A percentile compares a stretch with the other conserved stretches of the same genome.
These are phyloP conservation scores for Haliclystus octoradiatus DNA, from an alignment of 30 jellyfish, hydroid and myxozoan genomes.

Conservation along the genomic window DNA sequence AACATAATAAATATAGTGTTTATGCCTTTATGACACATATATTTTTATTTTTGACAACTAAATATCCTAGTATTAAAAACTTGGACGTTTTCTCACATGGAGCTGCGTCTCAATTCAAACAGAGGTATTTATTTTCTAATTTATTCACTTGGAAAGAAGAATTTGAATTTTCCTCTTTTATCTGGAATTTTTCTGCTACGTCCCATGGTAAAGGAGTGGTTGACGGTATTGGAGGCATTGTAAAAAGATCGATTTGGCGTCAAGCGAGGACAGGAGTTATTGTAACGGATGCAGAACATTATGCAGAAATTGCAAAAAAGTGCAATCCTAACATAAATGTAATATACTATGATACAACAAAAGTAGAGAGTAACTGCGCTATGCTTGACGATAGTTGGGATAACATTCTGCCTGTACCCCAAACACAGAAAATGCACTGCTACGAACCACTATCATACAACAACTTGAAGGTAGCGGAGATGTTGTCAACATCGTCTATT, in stretches of 20 bases:
- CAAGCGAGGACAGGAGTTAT: constrained; percentile 5
- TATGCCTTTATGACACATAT: constrained; percentile 31
- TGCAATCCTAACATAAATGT: constrained; percentile 6
- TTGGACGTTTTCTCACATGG: constrained; percentile 24
- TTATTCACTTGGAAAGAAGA: background rate
- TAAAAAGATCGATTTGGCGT: constrained; percentile 31
- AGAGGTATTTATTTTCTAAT: background rate
- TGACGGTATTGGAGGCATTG: constrained; percentile 32
- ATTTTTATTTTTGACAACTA: constrained; percentile 6
- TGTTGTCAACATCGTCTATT: constrained; percentile 2
- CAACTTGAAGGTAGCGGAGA: constrained; percentile 18
- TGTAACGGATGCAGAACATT: constrained; percentile 4
- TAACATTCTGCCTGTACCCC: constrained; percentile 12
- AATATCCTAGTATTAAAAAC: constrained; percentile 8
- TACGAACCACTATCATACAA: constrained; percentile 1
- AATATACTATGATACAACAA: background rate
- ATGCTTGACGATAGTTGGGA: constrained; percentile 11
- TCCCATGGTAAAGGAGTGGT: constrained; percentile 1
- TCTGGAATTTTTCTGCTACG: background rate
- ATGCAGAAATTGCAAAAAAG: constrained; percentile 4
- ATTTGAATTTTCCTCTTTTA: background rate
- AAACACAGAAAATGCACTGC: constrained; percentile 15
- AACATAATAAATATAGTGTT: constrained; percentile 35
- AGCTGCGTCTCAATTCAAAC: constrained; percentile 25
- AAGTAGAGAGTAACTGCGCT: constrained; percentile 9